Base-by-base conservation (phyloP, 92 coral and sea anemone genomes). In the Paramuricea clavata region DNA sequence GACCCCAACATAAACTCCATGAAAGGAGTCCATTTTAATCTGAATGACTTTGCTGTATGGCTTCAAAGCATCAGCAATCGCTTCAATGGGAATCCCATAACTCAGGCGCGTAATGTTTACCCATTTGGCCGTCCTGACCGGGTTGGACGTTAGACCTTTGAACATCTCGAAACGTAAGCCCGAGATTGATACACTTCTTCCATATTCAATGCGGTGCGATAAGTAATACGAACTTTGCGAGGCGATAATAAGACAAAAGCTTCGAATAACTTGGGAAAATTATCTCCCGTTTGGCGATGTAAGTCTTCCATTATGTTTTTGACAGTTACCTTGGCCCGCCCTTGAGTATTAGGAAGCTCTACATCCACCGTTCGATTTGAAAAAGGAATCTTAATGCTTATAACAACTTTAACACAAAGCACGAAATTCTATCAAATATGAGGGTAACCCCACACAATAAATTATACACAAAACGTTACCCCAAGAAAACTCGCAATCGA, bases 51-150 rank as follows among this genome's bases (percentile, higher is more conserved):
- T 69, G n/a, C 75, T 44, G 30, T 1, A 69, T 5, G 75, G 47
- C 19, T 17, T 33, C 0, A 69, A 12, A 31, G 49, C 75, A n/a
- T n/a, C n/a, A n/a, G n/a, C n/a, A n/a, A n/a, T n/a, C 8, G 43
- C 75, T 34, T 69, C 75, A 69, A 30, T 21, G 21, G 75, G 75
- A 31, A 69, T 12, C 1, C 75, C 75, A n/a, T 69, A 69, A 30
- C 44, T 33, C 22, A 31, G 12, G 10, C 44, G 43, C 15, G 25
- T 15, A 0, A 69, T 9, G 17, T 33, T 31, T 6, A 69, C 75
- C 68, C 31, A 60, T 15, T 13, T 56, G 1, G 64, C 64, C 5
- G 64, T 17, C 1, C 26, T 0, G 2, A 16, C 0, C 0, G 64
- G 64, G 3, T 4, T 16, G 26, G 9, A 4, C 6, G 26, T 56